Conservation (phyloP, 2,797 vertebrate species). For the Molossus alvarezi region DNA sequence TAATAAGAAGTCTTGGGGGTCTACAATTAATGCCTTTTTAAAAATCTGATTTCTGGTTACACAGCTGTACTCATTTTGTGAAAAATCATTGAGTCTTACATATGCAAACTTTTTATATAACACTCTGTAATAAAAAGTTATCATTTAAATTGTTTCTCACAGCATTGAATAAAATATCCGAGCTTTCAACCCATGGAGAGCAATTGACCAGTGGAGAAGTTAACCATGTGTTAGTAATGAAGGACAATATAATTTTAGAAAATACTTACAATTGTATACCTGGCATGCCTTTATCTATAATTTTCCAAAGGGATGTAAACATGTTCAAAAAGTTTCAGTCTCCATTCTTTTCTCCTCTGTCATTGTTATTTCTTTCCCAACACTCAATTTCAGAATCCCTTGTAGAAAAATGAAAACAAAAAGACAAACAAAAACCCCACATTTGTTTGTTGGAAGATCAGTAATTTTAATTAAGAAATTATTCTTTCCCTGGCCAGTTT, state of each 20-base stretch:
- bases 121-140: not conserved
- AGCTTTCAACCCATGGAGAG: not conserved
- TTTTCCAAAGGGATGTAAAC: not conserved
- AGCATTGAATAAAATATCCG: not conserved
- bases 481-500: not conserved
- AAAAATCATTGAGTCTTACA: not conserved
- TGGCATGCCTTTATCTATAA: not conserved
- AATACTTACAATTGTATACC: not conserved
- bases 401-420: constrained; percentile 28
- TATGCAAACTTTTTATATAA: not conserved
- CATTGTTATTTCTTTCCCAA: constrained; percentile 53
- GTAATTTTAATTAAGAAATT: constrained; percentile 55
- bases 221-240: not conserved
- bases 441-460: not conserved
- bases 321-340: not conserved
- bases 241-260: not conserved
- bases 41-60: not conserved
- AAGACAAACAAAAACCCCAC: not conserved
- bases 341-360: constrained; percentile 62
- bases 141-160: not conserved
- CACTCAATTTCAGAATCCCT: constrained; percentile 72
- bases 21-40: not conserved
- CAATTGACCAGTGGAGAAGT: not conserved
- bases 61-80: not conserved
- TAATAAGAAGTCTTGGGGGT: not conserved